Conservation (phyloP, 2,888 invertebrate species). For the Tortricodes alternella region DNA sequence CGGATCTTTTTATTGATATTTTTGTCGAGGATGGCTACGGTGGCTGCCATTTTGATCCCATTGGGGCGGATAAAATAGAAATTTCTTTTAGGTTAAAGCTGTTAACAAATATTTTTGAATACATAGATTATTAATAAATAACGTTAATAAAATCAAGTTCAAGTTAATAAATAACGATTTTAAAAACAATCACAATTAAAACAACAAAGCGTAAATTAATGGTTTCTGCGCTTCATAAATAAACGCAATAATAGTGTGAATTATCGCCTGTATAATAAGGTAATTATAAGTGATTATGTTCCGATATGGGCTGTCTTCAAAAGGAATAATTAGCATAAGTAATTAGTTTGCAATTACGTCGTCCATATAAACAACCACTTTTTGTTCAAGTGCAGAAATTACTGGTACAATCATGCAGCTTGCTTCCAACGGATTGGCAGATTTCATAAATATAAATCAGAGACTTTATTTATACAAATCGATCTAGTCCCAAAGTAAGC, state of each 20-base stretch:
- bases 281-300: background rate
- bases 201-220: background rate
- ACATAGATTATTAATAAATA: no score
- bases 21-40: background rate
- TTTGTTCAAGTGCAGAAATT: no score
- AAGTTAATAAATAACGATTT: background rate
- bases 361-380: background rate
- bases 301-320: background rate
- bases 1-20: conserved; percentile 8
- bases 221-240: conserved; percentile 22
- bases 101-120: no score
- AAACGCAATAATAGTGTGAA: conserved; percentile 20
- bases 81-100: no score
- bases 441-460: no score
- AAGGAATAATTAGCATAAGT: background rate
- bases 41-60: background rate
- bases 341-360: background rate
- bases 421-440: no score
- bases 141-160: background rate
- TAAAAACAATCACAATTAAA: conserved; percentile 13
- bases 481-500: no score
- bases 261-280: conserved; percentile 12
- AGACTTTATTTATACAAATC: no score
- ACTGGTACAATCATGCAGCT: no score
- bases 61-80: no score